phyloP scores from a whole-genome alignment of 2,113 vertebrate species.

The Myiozetetes cayanensis region DNA sequence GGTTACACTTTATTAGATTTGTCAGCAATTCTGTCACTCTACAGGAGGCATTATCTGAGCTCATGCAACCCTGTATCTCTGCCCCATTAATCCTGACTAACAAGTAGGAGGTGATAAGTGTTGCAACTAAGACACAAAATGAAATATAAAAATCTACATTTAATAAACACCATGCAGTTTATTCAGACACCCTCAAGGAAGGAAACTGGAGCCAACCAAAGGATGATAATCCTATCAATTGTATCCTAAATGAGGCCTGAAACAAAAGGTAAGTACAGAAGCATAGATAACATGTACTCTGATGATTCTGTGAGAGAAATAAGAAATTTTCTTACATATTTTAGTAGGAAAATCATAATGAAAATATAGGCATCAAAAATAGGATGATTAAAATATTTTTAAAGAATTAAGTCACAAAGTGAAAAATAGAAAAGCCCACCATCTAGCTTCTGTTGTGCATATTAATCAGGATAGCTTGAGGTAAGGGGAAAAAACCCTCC shows the following conservation, averaged over 20 bases:
- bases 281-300: rapidly evolving
- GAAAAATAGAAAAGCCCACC: not conserved
- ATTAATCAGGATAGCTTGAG: not conserved
- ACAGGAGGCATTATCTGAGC: not conserved
- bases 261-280: not conserved
- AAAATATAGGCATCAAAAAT: not conserved
- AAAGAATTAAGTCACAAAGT: not conserved
- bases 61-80: not conserved
- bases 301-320: not conserved
- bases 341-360: not conserved
- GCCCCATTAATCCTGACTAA: slow-evolving; percentile 50
- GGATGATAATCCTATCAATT: not conserved
- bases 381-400: not conserved
- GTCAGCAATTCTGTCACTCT: slow-evolving; percentile 51
- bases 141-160: not conserved
- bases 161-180: not conserved
- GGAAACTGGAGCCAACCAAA: not conserved
- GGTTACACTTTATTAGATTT: slow-evolving; percentile 52
- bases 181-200: not conserved
- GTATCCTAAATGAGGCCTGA: not conserved
- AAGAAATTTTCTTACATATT: not conserved
- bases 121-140: slow-evolving; percentile 25
- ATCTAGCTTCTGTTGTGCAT: not conserved
- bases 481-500: not conserved
- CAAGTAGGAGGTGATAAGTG: slow-evolving; percentile 9